Percentiles rank a stretch among this genome's conserved stretches.
Conservation (phyloP, 2,113 vertebrate genomes). For the Telmatochromis sp. region DNA sequence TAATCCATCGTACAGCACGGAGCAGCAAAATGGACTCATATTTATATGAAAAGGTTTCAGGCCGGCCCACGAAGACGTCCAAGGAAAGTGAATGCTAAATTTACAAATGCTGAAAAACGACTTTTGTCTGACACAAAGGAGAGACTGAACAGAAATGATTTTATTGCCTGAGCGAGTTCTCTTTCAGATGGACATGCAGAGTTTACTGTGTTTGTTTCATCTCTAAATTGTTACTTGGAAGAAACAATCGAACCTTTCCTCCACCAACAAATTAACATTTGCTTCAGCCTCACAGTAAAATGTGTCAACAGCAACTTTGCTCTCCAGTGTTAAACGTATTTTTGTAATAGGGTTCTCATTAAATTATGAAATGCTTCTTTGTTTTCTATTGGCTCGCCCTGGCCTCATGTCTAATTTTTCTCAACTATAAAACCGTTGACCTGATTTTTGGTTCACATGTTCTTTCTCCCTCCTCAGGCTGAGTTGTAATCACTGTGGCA, state of each 20-base stretch:
- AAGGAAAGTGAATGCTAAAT: rapidly evolving
- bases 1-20: background rate
- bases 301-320: background rate
- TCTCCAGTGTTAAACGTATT: background rate
- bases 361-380: background rate
- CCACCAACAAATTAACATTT: background rate
- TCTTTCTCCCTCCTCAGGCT: background rate
- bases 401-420: background rate
- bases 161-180: background rate
- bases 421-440: background rate
- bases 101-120: background rate
- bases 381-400: background rate
- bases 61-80: background rate
- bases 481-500: background rate
- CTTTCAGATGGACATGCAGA: background rate
- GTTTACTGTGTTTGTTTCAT: rapidly evolving
- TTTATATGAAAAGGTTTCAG: background rate
- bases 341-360: background rate
- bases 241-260: background rate
- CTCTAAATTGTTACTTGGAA: rapidly evolving
- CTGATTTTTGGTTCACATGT: background rate
- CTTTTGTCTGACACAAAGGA: background rate
- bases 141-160: background rate
- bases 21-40: background rate
- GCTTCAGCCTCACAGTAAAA: background rate